Evolutionary conservation across 1,140 invertebrate genomes (phyloP).

Genomic region (Hesperophylax magnus): DNA sequence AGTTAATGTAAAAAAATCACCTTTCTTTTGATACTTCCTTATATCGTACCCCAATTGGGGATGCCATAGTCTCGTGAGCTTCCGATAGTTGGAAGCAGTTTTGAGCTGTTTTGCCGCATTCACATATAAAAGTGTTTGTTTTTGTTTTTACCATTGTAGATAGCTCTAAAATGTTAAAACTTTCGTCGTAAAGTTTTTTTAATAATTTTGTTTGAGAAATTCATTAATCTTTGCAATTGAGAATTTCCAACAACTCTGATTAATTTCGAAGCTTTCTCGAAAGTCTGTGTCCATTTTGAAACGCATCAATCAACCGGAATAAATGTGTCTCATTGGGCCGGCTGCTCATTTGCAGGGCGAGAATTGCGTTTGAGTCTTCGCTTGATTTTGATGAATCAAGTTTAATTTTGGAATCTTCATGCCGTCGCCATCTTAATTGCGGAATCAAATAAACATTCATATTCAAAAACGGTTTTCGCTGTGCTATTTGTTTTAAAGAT

Average conservation of each 20-base stretch:
- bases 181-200: no score
- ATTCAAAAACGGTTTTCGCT: conserved; percentile 25
- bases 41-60: no score
- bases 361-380: conserved; percentile 6
- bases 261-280: not conserved
- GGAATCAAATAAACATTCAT: conserved; percentile 40
- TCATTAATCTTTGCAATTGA: not conserved
- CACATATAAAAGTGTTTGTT: no score
- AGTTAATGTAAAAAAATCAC: no score
- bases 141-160: no score
- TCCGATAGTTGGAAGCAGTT: no score
- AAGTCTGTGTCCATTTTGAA: not conserved
- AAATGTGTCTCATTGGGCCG: not conserved
- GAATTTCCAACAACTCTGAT: not conserved
- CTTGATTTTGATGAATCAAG: conserved; percentile 12
- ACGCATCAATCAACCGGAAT: conserved; percentile 23
- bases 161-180: no score
- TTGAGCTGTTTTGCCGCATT: no score
- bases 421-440: conserved; percentile 10
- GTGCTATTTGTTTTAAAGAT: conserved; percentile 40
- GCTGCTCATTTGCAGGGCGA: not conserved
- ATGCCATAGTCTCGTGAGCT: no score
- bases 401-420: conserved; percentile 20
- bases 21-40: no score
- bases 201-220: not conserved